Conservation (phyloP, 2,888 invertebrate genomes). For the Lycocerus yunnanus region DNA sequence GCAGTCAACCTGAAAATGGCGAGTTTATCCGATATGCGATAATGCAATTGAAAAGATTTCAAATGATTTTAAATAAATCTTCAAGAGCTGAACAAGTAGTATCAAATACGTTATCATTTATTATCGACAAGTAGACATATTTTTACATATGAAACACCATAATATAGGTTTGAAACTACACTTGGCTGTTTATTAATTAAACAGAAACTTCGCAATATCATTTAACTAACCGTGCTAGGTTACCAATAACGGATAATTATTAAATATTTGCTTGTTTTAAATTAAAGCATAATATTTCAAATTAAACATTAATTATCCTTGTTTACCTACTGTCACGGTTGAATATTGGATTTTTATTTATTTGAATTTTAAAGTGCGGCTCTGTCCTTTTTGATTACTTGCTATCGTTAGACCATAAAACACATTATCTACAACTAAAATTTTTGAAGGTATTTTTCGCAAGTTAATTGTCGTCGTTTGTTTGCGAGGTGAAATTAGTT, state of each 20-base stretch:
- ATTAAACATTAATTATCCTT: background rate
- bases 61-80: constrained; percentile 34
- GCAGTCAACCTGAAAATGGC: constrained; percentile 33
- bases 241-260: background rate
- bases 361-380: too few species aligned
- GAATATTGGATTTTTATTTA: too few species aligned
- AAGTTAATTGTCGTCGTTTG: too few species aligned
- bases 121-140: background rate
- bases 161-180: background rate
- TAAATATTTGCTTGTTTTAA: background rate
- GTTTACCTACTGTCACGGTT: too few species aligned
- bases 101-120: constrained; percentile 7
- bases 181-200: background rate
- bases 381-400: too few species aligned
- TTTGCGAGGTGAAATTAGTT: too few species aligned
- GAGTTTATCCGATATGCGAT: constrained; percentile 36
- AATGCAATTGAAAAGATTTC: constrained; percentile 36
- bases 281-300: background rate
- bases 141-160: too few species aligned
- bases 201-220: background rate
- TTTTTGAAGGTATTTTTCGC: too few species aligned
- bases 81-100: constrained; percentile 2
- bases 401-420: too few species aligned
- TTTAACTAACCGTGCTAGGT: background rate
- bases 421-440: too few species aligned